Percentiles rank a stretch among this genome's conserved stretches.
Evolutionary conservation across 2,888 invertebrate genomes (phyloP).

Genomic region (Calliphora vomitoria): DNA sequence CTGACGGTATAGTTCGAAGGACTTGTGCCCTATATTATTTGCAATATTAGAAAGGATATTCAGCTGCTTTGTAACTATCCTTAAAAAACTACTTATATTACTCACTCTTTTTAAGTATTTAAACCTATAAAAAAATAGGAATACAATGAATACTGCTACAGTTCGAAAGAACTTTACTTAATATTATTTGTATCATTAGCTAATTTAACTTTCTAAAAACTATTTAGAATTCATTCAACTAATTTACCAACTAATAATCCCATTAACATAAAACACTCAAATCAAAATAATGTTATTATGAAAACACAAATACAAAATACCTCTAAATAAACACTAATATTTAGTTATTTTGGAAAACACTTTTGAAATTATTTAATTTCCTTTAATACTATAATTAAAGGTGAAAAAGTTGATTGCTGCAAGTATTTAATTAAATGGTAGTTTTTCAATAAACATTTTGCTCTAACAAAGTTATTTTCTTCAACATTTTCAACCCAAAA

Average conservation of each 20-base stretch:
- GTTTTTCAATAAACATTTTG: constrained; percentile 64
- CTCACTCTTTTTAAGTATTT: too few relatives aligned
- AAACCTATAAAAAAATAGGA: too few relatives aligned
- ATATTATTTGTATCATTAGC: too few relatives aligned
- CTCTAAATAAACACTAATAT: neutral
- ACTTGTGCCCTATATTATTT: too few relatives aligned
- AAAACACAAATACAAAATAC: constrained; percentile 17
- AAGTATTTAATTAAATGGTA: constrained; percentile 55
- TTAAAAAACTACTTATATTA: too few relatives aligned
- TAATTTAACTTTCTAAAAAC: neutral
- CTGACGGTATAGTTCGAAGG: too few relatives aligned
- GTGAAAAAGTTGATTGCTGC: constrained; percentile 47
- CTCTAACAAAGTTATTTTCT: neutral
- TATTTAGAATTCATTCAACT: neutral
- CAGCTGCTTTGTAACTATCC: too few relatives aligned
- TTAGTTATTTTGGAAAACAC: constrained; percentile 34
- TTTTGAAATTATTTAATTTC: constrained; percentile 53
- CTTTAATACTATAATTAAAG: constrained; percentile 62
- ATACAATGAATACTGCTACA: too few relatives aligned
- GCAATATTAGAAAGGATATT: too few relatives aligned
- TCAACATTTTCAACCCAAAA: neutral
- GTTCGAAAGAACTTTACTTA: too few relatives aligned
- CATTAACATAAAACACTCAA: neutral
- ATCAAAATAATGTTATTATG: constrained; percentile 46
- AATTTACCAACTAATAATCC: neutral